Conservation (phyloP, 2,888 invertebrate species). For the Cenopis cana region DNA sequence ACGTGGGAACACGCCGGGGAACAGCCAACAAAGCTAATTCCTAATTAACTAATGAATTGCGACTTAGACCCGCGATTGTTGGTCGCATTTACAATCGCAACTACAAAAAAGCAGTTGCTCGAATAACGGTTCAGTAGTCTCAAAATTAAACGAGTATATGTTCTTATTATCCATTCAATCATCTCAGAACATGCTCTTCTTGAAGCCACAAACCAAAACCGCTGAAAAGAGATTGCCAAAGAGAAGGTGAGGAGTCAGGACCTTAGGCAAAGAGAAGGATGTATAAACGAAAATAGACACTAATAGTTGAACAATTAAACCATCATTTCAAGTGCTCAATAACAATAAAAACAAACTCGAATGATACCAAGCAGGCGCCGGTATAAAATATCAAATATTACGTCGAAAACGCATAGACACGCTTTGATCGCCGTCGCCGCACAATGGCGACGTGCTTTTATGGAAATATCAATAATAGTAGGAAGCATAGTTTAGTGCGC, state of each 20-base stretch:
- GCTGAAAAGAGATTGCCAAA: too few relatives aligned
- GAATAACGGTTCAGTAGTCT: too few relatives aligned
- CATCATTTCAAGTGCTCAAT: constrained; percentile 61
- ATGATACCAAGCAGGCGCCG: constrained; percentile 56
- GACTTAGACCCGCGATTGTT: constrained; percentile 51
- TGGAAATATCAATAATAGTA: constrained; percentile 78
- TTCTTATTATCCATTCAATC: background rate
- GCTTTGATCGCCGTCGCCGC: constrained; percentile 61
- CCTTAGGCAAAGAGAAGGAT: background rate
- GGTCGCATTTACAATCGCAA: constrained; percentile 24
- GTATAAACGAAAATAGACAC: background rate
- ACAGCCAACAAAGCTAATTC: constrained; percentile 51
- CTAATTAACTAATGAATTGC: constrained; percentile 56
- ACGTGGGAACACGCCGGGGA: constrained; percentile 78
- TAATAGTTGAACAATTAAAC: constrained; percentile 52
- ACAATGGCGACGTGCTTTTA: constrained; percentile 72
- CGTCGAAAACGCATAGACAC: constrained; percentile 65
- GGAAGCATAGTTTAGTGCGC: constrained; percentile 77
- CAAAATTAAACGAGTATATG: too few relatives aligned
- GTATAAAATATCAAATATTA: constrained; percentile 69
- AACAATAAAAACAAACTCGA: constrained; percentile 61
- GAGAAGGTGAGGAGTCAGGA: too few relatives aligned
- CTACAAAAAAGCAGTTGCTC: background rate
- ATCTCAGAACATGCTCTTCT: background rate
- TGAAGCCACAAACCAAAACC: background rate